Conservation (phyloP, 2,888 invertebrate genomes). For the Trisateles emortualis region DNA sequence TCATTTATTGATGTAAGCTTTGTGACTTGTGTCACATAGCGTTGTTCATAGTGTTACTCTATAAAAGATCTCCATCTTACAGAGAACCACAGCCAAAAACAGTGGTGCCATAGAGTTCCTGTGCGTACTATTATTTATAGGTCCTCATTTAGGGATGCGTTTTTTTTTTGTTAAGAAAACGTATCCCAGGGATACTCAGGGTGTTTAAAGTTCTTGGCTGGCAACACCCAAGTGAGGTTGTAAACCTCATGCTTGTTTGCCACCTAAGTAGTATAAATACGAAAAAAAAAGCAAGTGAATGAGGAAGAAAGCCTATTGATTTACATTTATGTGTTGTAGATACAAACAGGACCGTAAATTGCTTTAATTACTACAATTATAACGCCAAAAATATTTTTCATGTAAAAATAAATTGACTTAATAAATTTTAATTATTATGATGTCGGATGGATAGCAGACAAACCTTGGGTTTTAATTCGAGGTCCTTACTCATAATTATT, state of each 20-base stretch:
- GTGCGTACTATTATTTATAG: no score
- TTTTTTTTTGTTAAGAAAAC: no score
- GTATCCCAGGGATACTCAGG: no score
- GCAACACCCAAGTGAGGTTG: no score
- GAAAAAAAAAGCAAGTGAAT: background rate
- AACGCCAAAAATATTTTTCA: conserved; percentile 19
- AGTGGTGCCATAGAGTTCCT: no score
- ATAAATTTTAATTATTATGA: conserved; percentile 35
- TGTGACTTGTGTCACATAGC: background rate
- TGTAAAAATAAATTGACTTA: conserved; percentile 20
- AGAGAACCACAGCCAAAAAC: no score
- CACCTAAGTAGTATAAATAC: no score
- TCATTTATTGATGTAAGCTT: conserved; percentile 19
- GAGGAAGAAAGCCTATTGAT: background rate
- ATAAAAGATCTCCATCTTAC: no score
- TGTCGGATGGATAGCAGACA: conserved; percentile 15
- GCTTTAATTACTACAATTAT: conserved; percentile 5
- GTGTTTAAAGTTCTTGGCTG: no score
- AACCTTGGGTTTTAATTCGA: conserved; percentile 39
- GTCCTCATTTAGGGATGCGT: no score
- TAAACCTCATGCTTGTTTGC: no score
- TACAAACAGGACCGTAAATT: conserved; percentile 1
- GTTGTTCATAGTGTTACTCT: background rate
- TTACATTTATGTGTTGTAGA: background rate
- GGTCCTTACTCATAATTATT: conserved; percentile 38